Base-by-base conservation (phyloP, 1,140 invertebrate species). In the Aphis craccivora region DNA sequence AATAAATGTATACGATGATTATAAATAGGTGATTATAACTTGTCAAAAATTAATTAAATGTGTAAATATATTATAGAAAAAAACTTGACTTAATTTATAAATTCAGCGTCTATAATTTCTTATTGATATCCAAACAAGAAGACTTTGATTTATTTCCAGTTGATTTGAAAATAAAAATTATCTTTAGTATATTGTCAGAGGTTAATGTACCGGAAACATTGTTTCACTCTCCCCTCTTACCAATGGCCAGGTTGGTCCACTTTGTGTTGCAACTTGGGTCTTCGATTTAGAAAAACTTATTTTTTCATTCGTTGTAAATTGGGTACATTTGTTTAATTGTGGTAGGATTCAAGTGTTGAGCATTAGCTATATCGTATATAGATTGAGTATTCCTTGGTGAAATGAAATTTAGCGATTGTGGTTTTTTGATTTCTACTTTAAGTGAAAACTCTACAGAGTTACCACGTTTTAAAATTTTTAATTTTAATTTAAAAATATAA, bases 81-180 rank as follows among this genome's bases (percentile, higher is more conserved):
- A 51, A 20, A n/a, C 3, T 9, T 88, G 35, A 51, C 43, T n/a
- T n/a, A 51, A 48, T 35, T 48, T 30, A n/a, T 1, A 35, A 87
- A 35, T 9, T 0, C 2, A 35, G 14, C 18, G 14, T n/a, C 18
- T 51, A n/a, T 86, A 40, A 23, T 8, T 89, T 51, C 20, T 23
- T 53, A 53, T 89, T 53, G n/a, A 37, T 89, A 89, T 89, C 22
- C 48, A 89, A 88, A 88, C 22, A 89, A 89, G 1, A 45, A 87
- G 20, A 48, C 30, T n/a, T 48, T 48, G 43, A 45, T n/a, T 87
- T n/a, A 45, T 87, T 48, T 45, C 25, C 18, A 5, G 84, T 48
- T 48, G 30, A 87, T 7, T 37, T 89, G 11, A 53, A 53, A 89
- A 84, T 35, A 48, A 87, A 53, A 8, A 51, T 37, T 89, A 51